Percentiles rank a stretch among this genome's conserved stretches.
Conservation (phyloP, 2,797 vertebrate species). For the Aquila chrysaetos region DNA sequence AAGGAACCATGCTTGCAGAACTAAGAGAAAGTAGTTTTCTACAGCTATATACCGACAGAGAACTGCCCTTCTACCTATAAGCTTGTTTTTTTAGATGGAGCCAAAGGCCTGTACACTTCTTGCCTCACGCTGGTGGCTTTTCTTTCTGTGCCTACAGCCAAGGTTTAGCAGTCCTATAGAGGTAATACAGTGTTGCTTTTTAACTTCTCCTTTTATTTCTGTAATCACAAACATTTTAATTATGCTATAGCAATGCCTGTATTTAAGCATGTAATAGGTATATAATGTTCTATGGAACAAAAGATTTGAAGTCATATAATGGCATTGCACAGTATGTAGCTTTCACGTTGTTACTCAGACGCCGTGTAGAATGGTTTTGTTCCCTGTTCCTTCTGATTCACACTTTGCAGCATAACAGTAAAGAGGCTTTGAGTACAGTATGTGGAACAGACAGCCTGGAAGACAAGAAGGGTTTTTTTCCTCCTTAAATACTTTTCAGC, state of each 20-base stretch:
- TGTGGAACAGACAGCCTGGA: background rate
- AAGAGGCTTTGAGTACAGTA: constrained; percentile 14
- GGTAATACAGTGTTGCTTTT: constrained; percentile 11
- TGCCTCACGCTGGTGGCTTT: constrained; percentile 10
- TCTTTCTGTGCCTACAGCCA: background rate
- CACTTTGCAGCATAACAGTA: background rate
- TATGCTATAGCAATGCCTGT: background rate
- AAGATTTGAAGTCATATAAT: constrained; percentile 27
- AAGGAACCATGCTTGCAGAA: background rate
- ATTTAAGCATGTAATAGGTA: constrained; percentile 54
- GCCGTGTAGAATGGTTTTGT: constrained; percentile 3
- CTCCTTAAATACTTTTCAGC: background rate
- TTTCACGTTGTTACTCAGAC: constrained; percentile 12
- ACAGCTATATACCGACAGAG: background rate
- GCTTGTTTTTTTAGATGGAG: background rate
- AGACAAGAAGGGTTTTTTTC: constrained; percentile 29
- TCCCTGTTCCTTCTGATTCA: background rate
- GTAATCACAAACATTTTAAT: constrained; percentile 60
- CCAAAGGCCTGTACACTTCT: background rate
- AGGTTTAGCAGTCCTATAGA: background rate
- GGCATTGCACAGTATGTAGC: background rate
- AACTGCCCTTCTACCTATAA: background rate
- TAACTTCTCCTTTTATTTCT: constrained; percentile 40
- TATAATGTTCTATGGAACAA: constrained; percentile 54
- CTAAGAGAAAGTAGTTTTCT: background rate